Evolutionary conservation across 2,888 invertebrate genomes (phyloP), one percentile per base, ranked within the genome.

Genomic region (Chrysolina americana): DNA sequence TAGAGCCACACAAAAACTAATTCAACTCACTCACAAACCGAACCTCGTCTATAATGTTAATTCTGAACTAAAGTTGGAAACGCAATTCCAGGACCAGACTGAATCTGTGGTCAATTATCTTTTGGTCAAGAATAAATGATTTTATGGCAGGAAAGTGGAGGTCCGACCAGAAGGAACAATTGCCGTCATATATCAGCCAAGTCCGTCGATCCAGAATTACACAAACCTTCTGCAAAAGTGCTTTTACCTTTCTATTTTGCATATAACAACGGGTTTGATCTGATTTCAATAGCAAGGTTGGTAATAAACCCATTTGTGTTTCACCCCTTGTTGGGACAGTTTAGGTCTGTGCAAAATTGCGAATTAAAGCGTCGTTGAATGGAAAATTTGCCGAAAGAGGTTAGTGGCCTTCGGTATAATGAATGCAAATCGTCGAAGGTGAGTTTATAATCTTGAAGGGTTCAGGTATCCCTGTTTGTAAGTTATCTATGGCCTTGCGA

Each of bases 61-160:
- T 84, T 83, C 79, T 81, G 81, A 82, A 83, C 83, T 83, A 83
- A 84, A 84, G 81, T 84, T 77, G 78, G 81, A 80, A 84, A 81
- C 82, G 80, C 82, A 85, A 86, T 85, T 86, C 85, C 86, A 81
- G 85, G 87, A 84, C 86, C 87, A 86, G 81, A 84, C 85, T 85
- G 87, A 87, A 87, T 87, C 87, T 88, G 87, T 84, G 86, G 86
- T 86, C 87, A 86, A 88, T 88, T 88, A 87, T 87, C 87, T 88
- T 86, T 85, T 84, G 86, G 85, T 85, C 86, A 85, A 86, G 85
- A 87, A 86, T 86, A 87, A 87, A 88, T 87, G 87, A 85, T 83
- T 88, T 88, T 87, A 88, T 87, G 87, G 87, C 86, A 85, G 86
- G 79, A 81, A 81, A 84, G 87, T 84, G 83, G 85, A 83, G 83